Evolutionary conservation across 2,888 invertebrate species (phyloP), one percentile per base, ranked within the genome.

Genomic region (Suillia variegata): DNA sequence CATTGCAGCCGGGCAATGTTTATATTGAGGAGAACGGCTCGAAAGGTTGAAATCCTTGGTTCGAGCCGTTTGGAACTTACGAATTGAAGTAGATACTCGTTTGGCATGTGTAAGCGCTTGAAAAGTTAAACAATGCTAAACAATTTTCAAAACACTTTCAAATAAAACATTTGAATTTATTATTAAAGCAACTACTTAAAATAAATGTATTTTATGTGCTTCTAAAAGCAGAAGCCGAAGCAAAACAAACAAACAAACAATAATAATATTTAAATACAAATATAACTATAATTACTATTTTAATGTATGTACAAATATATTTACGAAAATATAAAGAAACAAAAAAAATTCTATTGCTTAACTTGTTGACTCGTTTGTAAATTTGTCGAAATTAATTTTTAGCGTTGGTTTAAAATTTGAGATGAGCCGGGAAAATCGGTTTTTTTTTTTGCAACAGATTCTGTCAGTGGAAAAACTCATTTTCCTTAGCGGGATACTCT

Each of bases 281-380:
- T 31, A 53, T 56, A 54, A 52, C 42, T 10, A 22, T 22, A 21
- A 52, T 38, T 38, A 31, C 54, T 61, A 62, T 61, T 57, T 62
- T 53, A 38, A 42, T 58, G 34, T 58, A 59, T 58, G 51, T 47
- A 45, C 31, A 31, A 20, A 1, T 50, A 50, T 52, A 65, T 62
- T 62, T 67, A 63, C 63, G 63, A 67, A 66, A 60, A 63, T 60
- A n/a, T 24, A 24, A 21, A 53, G 12, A 34, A 20, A 2, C 6
- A 53, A 53, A 53, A 20, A 31, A n/a, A 53, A 34, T 34, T 13
- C 18, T n/a, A 55, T 59, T 55, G 13, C 34, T 66, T 52, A 72
- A 72, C 72, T 77, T 79, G 79, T 79, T 79, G 78, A 79, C 78
- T 79, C 74, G 77, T 79, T n/a, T 78, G 78, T 78, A 77, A 64